Evolutionary conservation across 92 coral and sea anemone species (phyloP).

Genomic region (Porites lobata): DNA sequence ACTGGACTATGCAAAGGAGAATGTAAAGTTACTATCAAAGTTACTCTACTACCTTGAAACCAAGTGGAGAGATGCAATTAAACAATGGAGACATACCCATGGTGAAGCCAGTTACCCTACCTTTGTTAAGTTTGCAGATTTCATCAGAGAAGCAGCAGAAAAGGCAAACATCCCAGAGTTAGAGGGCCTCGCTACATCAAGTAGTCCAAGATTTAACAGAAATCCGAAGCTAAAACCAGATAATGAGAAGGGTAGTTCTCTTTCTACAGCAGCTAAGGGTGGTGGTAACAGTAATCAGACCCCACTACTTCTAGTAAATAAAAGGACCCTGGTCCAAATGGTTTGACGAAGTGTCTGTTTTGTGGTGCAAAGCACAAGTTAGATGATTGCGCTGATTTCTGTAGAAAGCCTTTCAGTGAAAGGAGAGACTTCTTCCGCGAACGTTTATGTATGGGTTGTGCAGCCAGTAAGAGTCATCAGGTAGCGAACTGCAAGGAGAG

Average conservation of each 20-base stretch:
- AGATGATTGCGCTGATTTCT: background rate
- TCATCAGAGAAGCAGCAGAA: background rate
- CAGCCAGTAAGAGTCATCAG: too few species aligned
- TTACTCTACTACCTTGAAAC: background rate
- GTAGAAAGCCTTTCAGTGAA: constrained; percentile 2
- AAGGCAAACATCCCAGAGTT: background rate
- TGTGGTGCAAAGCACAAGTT: background rate
- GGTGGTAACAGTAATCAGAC: background rate
- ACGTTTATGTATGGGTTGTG: background rate
- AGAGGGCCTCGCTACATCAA: background rate
- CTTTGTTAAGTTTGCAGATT: background rate
- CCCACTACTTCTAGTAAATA: too few species aligned
- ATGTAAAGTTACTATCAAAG: background rate
- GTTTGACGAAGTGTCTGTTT: too few species aligned
- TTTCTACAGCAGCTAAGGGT: background rate
- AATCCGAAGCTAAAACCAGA: too few species aligned
- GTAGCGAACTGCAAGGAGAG: too few species aligned
- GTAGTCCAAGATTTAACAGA: background rate
- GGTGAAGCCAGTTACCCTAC: background rate
- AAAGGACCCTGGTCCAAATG: too few species aligned
- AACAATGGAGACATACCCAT: background rate
- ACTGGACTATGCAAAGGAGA: constrained; percentile 2
- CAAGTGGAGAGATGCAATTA: background rate
- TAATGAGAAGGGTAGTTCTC: background rate
- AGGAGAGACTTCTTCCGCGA: background rate